Conservation (phyloP, 1,140 invertebrate genomes). For the Solenopsis fugax region DNA sequence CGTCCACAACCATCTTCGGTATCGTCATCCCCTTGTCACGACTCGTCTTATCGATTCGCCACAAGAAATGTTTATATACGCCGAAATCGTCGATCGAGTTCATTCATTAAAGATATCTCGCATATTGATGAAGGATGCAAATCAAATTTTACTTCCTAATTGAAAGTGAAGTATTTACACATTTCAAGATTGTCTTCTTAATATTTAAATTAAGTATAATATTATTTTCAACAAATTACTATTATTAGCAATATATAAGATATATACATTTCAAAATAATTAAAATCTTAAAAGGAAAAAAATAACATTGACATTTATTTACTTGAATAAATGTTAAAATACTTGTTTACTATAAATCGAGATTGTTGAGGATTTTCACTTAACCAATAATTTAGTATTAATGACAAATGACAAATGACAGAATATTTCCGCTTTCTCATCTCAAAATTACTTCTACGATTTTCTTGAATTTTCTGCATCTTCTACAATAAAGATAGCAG, state of each 20-base stretch:
- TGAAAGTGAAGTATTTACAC: background rate
- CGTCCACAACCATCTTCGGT: conserved; percentile 77
- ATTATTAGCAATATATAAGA: background rate
- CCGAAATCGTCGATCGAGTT: conserved; percentile 10
- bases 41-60: conserved; percentile 35
- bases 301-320: background rate
- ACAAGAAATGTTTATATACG: background rate
- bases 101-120: background rate
- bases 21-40: conserved; percentile 75
- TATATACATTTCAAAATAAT: background rate
- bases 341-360: background rate
- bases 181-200: background rate
- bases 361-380: background rate
- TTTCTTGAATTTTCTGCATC: conserved; percentile 7
- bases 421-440: background rate
- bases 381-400: background rate
- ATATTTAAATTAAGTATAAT: background rate
- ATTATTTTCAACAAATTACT: background rate
- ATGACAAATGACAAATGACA: conserved; percentile 9
- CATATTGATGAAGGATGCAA: background rate
- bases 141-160: background rate
- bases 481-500: conserved; percentile 19
- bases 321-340: background rate
- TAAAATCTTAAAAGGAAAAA: background rate
- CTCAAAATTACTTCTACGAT: background rate